These are phyloP conservation scores for Charadrius vociferus DNA, from an alignment of 2,113 vertebrate genomes.

Conservation along the genomic window DNA sequence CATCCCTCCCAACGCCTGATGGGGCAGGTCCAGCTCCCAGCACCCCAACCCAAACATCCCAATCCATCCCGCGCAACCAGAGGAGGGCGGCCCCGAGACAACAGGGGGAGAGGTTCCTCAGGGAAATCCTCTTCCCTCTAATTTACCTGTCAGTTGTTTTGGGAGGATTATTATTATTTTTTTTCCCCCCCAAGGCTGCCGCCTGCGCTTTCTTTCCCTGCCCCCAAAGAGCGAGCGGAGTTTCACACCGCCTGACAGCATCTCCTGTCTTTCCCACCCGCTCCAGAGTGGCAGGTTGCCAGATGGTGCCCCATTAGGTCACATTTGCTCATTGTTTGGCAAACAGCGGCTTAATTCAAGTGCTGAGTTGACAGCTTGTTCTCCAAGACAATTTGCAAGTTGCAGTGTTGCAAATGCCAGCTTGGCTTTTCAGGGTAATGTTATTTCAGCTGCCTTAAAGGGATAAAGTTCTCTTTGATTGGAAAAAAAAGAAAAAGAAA, in stretches of 20 bases:
- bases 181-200: not conserved
- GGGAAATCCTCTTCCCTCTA: not conserved
- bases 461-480: slow-evolving; percentile 30
- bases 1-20: not conserved
- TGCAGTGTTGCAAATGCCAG: slow-evolving; percentile 62
- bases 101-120: not conserved
- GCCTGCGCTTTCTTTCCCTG: not conserved
- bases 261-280: not conserved
- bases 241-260: not conserved
- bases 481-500: not conserved
- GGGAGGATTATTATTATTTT: not conserved
- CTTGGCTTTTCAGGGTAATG: slow-evolving; percentile 47
- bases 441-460: slow-evolving; percentile 64
- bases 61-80: not conserved
- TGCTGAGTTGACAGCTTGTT: slow-evolving; percentile 74
- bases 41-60: not conserved
- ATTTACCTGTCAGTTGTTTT: not conserved
- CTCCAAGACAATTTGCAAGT: slow-evolving; percentile 67
- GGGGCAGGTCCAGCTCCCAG: not conserved
- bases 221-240: not conserved
- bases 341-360: slow-evolving; percentile 65
- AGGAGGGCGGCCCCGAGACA: not conserved
- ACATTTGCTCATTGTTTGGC: slow-evolving; percentile 69
- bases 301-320: slow-evolving; percentile 70
- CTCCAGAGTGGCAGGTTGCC: slow-evolving; percentile 49